phyloP scores from a whole-genome alignment of 1,140 invertebrate species.

The Manduca sexta region DNA sequence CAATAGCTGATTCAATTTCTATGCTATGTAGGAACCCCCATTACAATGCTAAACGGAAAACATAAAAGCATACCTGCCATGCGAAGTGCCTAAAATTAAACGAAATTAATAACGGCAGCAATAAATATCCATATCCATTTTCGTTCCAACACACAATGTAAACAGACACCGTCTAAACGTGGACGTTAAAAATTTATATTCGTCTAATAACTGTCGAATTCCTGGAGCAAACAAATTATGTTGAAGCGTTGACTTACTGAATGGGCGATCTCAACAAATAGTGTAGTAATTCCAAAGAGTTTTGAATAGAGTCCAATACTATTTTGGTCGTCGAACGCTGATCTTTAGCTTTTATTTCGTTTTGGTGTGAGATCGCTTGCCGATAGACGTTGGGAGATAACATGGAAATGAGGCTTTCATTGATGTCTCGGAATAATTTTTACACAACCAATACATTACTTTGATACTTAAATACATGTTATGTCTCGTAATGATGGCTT shows the following conservation, averaged over 20 bases:
- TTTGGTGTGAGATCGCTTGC: slow-evolving; percentile 39
- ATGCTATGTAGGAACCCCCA: no score
- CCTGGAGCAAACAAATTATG: slow-evolving; percentile 46
- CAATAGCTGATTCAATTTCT: no score
- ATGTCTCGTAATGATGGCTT: no score
- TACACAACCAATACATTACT: no score
- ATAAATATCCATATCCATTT: slow-evolving; percentile 31
- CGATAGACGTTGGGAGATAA: slow-evolving; percentile 27
- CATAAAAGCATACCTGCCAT: no score
- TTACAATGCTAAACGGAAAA: no score
- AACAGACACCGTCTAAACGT: slow-evolving; percentile 22
- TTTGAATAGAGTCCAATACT: slow-evolving; percentile 69
- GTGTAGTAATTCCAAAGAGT: slow-evolving; percentile 66
- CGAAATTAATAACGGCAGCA: slow-evolving; percentile 12
- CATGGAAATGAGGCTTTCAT: neutral
- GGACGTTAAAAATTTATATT: slow-evolving; percentile 35
- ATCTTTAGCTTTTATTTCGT: slow-evolving; percentile 57
- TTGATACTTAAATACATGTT: no score
- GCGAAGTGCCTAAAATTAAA: no score
- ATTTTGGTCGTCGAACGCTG: slow-evolving; percentile 61
- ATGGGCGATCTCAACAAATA: slow-evolving; percentile 63
- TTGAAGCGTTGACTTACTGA: slow-evolving; percentile 60
- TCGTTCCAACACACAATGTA: slow-evolving; percentile 26
- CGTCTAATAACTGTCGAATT: slow-evolving; percentile 42
- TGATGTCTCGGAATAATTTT: neutral